A percentile compares a stretch with the other conserved stretches of the same genome.
Evolutionary conservation across 2,113 vertebrate species (phyloP).

Genomic region (Antigone vipio): DNA sequence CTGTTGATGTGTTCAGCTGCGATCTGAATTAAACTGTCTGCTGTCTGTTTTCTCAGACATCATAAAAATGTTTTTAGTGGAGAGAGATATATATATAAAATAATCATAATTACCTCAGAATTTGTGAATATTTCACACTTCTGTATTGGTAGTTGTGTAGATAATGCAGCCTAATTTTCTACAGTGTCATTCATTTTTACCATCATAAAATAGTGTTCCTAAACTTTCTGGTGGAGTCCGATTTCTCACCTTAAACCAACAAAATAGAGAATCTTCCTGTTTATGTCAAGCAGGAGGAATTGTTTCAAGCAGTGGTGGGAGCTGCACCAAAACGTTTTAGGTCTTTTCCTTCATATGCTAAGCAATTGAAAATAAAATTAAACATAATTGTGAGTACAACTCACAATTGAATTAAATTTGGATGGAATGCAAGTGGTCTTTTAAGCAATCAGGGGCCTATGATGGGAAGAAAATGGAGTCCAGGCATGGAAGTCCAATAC

Average conservation of each 20-base stretch:
- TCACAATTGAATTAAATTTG: neutral
- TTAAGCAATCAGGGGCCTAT: neutral
- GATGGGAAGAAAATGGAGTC: neutral
- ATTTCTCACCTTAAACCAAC: neutral
- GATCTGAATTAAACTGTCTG: neutral
- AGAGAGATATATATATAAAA: too few species aligned
- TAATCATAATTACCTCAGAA: neutral
- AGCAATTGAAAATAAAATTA: neutral
- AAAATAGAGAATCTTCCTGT: neutral
- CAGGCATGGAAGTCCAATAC: neutral
- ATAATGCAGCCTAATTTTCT: neutral
- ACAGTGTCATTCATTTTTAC: neutral
- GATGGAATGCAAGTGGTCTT: neutral
- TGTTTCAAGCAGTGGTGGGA: neutral
- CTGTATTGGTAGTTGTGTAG: neutral
- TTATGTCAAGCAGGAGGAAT: neutral
- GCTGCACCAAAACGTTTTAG: neutral
- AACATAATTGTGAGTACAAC: neutral
- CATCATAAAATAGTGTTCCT: neutral
- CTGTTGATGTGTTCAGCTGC: neutral
- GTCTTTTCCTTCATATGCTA: neutral
- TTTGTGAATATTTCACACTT: neutral
- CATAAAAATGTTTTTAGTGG: neutral
- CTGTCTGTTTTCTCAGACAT: neutral
- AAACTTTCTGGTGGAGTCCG: neutral